A percentile compares a stretch with the other conserved stretches of the same genome.
phyloP scores from a whole-genome alignment of 2,113 vertebrate species.

The Lepus americanus region DNA sequence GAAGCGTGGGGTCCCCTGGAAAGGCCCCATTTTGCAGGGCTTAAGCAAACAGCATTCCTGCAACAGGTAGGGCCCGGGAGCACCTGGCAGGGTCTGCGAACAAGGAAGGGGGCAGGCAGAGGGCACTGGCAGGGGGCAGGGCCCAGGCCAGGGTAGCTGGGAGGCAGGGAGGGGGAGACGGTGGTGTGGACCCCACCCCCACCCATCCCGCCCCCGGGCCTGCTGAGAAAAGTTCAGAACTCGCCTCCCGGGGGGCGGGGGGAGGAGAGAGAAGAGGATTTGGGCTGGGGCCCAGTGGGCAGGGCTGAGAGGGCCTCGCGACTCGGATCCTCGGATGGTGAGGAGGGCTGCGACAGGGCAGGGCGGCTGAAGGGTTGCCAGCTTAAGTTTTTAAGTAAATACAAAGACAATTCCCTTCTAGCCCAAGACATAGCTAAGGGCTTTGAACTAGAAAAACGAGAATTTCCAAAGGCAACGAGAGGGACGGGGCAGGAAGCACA shows the following conservation, averaged over 20 bases:
- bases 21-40: neutral
- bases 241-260: too few relatives aligned
- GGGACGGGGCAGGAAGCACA: accelerated
- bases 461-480: neutral
- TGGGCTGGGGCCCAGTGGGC: too few relatives aligned
- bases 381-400: constrained; percentile 6
- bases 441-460: constrained; percentile 47
- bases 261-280: too few relatives aligned
- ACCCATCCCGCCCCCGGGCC: too few relatives aligned
- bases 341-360: neutral
- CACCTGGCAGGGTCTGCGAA: too few relatives aligned
- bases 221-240: neutral
- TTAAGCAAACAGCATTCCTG: accelerated
- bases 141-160: neutral
- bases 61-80: accelerated
- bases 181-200: neutral
- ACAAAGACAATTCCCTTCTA: constrained; percentile 1
- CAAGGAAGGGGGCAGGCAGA: neutral
- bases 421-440: neutral
- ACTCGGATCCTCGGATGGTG: accelerated
- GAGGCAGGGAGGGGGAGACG: too few relatives aligned
- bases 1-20: neutral
- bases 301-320: accelerated
- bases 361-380: neutral
- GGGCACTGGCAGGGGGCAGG: neutral